Evolutionary conservation across 2,113 vertebrate species (phyloP).

Genomic region (Nyctereutes procyonoides): DNA sequence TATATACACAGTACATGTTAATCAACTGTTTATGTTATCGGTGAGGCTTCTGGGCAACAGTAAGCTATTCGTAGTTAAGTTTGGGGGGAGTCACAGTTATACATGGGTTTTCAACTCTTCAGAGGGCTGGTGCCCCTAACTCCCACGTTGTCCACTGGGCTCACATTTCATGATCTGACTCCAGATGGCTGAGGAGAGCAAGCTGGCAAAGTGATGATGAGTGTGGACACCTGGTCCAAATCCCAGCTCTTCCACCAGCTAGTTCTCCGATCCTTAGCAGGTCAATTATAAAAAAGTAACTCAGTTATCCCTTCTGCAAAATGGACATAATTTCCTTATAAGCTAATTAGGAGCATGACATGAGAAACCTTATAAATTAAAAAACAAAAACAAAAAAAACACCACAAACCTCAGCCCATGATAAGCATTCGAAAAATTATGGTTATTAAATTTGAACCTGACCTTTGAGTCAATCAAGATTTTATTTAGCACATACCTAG

Average conservation of each 20-base stretch:
- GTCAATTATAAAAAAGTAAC: background rate
- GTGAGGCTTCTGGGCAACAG: too few relatives aligned
- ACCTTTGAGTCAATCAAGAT: background rate
- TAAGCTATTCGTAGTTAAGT: too few relatives aligned
- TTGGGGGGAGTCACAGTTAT: too few relatives aligned
- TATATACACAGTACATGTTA: too few relatives aligned
- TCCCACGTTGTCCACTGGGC: too few relatives aligned
- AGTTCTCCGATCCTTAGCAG: background rate
- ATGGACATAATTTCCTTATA: background rate
- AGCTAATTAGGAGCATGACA: background rate
- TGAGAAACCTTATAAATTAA: background rate
- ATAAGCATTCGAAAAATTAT: background rate
- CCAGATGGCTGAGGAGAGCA: slow-evolving; percentile 15
- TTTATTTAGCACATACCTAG: background rate
- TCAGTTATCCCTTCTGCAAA: slow-evolving; percentile 21
- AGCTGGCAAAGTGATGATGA: background rate
- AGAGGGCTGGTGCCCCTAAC: too few relatives aligned
- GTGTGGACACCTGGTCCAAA: slow-evolving; percentile 21
- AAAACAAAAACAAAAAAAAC: background rate
- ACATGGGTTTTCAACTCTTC: too few relatives aligned
- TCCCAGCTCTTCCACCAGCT: background rate
- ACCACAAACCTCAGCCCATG: too few relatives aligned
- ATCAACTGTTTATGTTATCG: too few relatives aligned
- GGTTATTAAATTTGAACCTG: background rate
- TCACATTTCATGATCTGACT: too few relatives aligned